These are phyloP conservation scores for Gasteruption jaculator DNA, from an alignment of 2,888 invertebrate genomes.

Conservation along the genomic window DNA sequence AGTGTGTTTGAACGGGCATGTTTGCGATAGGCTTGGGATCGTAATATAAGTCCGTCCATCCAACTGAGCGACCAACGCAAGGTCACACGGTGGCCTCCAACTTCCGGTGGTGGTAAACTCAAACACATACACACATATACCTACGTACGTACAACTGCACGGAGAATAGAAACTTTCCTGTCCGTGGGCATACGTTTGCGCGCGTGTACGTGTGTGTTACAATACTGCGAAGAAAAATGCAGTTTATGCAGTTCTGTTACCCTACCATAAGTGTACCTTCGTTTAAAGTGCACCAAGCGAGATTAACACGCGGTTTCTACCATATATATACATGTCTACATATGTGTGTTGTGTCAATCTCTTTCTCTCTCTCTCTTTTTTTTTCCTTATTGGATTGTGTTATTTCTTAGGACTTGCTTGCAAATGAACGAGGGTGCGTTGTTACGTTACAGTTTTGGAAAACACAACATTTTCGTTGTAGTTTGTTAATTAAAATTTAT, in stretches of 20 bases:
- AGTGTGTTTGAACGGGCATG: conserved; percentile 32
- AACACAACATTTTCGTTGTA: too few species aligned
- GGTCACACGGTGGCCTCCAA: conserved; percentile 51
- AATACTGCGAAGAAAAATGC: background rate
- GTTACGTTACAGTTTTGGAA: too few species aligned
- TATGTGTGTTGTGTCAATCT: too few species aligned
- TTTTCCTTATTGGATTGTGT: too few species aligned
- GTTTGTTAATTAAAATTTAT: too few species aligned
- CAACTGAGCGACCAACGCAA: conserved; percentile 42
- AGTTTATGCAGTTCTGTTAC: background rate
- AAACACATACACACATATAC: conserved; percentile 23
- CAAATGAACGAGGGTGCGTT: too few species aligned
- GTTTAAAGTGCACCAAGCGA: too few species aligned
- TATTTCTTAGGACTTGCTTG: too few species aligned
- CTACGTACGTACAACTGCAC: conserved; percentile 27
- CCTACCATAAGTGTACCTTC: conserved; percentile 5
- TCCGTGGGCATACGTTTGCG: conserved; percentile 7
- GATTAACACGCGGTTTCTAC: too few species aligned
- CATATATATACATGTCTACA: too few species aligned
- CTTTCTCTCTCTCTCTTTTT: background rate
- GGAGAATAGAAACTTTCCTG: too few species aligned
- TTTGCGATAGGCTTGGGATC: conserved; percentile 20
- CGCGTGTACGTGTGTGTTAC: background rate
- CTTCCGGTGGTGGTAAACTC: conserved; percentile 47
- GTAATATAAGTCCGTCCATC: conserved; percentile 26